A percentile compares a stretch with the other conserved stretches of the same genome.
Evolutionary conservation across 2,113 vertebrate genomes (phyloP).

Genomic region (Paralichthys olivaceus): DNA sequence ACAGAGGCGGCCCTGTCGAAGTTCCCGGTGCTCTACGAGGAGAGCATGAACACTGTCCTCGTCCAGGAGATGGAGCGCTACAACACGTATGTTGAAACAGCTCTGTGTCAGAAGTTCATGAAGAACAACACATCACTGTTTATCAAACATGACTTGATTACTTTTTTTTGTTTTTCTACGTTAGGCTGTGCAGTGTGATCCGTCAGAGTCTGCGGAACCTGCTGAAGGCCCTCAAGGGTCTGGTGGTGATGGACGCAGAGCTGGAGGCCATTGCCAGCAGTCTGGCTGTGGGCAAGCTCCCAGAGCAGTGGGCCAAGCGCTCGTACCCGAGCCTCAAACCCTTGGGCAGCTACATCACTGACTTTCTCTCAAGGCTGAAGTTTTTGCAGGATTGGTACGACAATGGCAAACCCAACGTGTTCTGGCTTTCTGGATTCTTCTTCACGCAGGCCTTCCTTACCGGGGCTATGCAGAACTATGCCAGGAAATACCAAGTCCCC

Average conservation of each 20-base stretch:
- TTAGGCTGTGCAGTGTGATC: slow-evolving; percentile 89
- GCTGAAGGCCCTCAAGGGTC: slow-evolving; percentile 93
- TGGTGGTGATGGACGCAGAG: slow-evolving; percentile 96
- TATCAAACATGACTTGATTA: not conserved
- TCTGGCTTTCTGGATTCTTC: slow-evolving; percentile 98
- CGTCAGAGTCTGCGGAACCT: slow-evolving; percentile 87
- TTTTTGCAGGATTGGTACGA: slow-evolving; percentile 94
- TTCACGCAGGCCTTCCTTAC: slow-evolving; percentile 98
- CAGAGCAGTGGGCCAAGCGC: slow-evolving; percentile 91
- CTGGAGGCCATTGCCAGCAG: slow-evolving; percentile 90
- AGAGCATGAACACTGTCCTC: slow-evolving; percentile 98
- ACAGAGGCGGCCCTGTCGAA: slow-evolving; percentile 86
- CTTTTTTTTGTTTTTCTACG: not conserved
- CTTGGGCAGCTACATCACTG: slow-evolving; percentile 90
- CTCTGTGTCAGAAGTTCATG: not conserved
- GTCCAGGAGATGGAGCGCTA: slow-evolving; percentile 98
- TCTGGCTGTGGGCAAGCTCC: slow-evolving; percentile 91
- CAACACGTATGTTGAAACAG: slow-evolving; percentile 86
- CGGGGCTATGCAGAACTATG: slow-evolving; percentile 96
- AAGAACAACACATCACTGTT: not conserved
- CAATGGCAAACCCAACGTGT: slow-evolving; percentile 87
- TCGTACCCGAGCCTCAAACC: slow-evolving; percentile 97
- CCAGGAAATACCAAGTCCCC: slow-evolving; percentile 92
- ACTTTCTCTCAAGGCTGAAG: slow-evolving; percentile 89
- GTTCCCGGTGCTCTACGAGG: slow-evolving; percentile 93